Evolutionary conservation across 2,888 invertebrate species (phyloP).

Genomic region (Calameuta pallipes): DNA sequence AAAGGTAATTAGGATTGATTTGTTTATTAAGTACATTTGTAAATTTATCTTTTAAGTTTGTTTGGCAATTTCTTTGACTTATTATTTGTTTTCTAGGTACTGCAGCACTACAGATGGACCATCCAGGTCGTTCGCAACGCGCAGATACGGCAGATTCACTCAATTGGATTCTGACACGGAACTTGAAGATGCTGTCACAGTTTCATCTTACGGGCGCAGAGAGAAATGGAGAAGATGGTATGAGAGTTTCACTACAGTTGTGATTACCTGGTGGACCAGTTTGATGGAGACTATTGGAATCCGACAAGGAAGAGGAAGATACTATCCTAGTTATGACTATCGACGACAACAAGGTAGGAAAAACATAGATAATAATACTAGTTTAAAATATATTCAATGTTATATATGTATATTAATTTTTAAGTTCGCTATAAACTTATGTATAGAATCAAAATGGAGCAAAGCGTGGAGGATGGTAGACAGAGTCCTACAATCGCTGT

Average conservation of each 20-base stretch:
- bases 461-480: constrained; percentile 40
- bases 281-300: constrained; percentile 44
- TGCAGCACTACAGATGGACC: background rate
- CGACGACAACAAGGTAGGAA: constrained; percentile 41
- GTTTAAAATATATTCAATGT: background rate
- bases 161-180: constrained; percentile 54
- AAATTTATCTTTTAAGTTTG: background rate
- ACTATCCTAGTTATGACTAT: constrained; percentile 44
- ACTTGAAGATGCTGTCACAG: constrained; percentile 42
- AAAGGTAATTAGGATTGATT: constrained; percentile 18
- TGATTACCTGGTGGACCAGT: constrained; percentile 39
- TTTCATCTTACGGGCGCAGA: constrained; percentile 25
- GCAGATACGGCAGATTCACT: constrained; percentile 30
- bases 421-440: background rate
- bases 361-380: background rate
- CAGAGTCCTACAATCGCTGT: constrained; percentile 45
- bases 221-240: constrained; percentile 38
- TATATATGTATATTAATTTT: constrained; percentile 22
- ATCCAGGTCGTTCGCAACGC: background rate
- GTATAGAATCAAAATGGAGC: constrained; percentile 52
- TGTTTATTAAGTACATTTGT: background rate
- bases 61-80: background rate
- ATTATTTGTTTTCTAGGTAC: background rate
- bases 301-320: constrained; percentile 37
- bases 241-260: constrained; percentile 30